These are phyloP conservation scores for Zoroaster sp. DNA, from an alignment of 53 echinoderm and acorn worm genomes.

Conservation along the genomic window DNA sequence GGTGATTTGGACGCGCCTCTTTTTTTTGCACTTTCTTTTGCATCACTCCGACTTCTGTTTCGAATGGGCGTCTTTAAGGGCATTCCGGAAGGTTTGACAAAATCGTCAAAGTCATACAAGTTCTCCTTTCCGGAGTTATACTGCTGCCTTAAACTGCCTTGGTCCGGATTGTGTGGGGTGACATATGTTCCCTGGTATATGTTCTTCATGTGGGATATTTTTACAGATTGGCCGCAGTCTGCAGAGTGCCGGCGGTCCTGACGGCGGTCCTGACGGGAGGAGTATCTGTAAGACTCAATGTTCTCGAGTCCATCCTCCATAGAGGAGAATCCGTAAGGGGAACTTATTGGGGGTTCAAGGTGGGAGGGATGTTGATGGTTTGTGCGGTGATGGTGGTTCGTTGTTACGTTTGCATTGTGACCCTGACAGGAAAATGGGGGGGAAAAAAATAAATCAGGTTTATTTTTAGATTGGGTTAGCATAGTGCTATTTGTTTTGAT, in stretches of 20 bases:
- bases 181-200: background rate
- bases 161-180: background rate
- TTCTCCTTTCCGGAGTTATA: conserved; percentile 57
- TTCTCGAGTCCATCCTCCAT: conserved; percentile 99
- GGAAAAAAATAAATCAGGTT: background rate
- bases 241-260: conserved; percentile 58
- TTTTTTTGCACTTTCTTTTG: conserved; percentile 53
- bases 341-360: conserved; percentile 81
- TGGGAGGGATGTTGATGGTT: conserved; percentile 42
- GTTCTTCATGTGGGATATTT: background rate
- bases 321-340: conserved; percentile 93
- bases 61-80: conserved; percentile 81
- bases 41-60: conserved; percentile 73
- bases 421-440: background rate
- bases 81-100: conserved; percentile 71
- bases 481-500: no score
- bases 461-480: no score
- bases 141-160: background rate
- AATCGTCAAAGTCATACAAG: conserved; percentile 75
- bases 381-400: conserved; percentile 29
- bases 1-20: conserved; percentile 13
- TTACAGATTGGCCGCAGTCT: conserved; percentile 22
- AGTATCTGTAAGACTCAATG: conserved; percentile 71
- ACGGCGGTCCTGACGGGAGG: background rate
- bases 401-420: conserved; percentile 17